phyloP scores from a whole-genome alignment of 2,797 vertebrate genomes.

The Alcedo quadribrachys region DNA sequence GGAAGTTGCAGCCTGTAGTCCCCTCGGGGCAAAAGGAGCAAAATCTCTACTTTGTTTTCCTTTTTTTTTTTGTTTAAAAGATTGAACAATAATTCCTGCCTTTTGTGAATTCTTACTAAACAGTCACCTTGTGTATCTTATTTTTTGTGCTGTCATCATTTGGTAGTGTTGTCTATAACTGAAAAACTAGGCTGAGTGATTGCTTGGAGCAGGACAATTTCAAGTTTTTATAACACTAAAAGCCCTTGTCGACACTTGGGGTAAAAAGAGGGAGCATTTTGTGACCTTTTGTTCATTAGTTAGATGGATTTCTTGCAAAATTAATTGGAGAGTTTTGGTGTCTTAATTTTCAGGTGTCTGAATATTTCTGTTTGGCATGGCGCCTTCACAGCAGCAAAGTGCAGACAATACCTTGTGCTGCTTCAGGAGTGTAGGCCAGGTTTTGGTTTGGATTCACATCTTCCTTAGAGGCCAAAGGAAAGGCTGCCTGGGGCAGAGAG shows the following conservation, averaged over 20 bases:
- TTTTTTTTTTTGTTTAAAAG: background rate
- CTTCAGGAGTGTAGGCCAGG: background rate
- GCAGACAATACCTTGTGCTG: background rate
- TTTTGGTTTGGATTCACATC: background rate
- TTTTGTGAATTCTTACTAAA: background rate
- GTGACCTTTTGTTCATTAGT: background rate
- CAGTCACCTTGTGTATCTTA: background rate
- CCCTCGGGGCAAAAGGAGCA: background rate
- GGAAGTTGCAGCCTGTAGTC: background rate
- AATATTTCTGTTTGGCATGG: background rate
- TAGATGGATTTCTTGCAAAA: background rate
- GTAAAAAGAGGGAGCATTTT: background rate
- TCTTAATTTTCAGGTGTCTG: background rate
- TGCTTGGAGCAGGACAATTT: background rate
- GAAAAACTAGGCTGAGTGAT: background rate
- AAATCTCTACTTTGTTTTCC: background rate
- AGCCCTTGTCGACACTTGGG: background rate
- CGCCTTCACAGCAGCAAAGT: background rate
- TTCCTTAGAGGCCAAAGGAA: background rate
- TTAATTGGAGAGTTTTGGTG: background rate
- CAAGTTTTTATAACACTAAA: background rate
- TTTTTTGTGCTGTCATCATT: background rate
- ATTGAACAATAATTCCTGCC: background rate
- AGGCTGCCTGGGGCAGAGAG: background rate
- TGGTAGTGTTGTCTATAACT: background rate